Percentiles rank a stretch among this genome's conserved stretches.
phyloP scores from a whole-genome alignment of 2,797 vertebrate species.

The Cheracebus regulus region DNA sequence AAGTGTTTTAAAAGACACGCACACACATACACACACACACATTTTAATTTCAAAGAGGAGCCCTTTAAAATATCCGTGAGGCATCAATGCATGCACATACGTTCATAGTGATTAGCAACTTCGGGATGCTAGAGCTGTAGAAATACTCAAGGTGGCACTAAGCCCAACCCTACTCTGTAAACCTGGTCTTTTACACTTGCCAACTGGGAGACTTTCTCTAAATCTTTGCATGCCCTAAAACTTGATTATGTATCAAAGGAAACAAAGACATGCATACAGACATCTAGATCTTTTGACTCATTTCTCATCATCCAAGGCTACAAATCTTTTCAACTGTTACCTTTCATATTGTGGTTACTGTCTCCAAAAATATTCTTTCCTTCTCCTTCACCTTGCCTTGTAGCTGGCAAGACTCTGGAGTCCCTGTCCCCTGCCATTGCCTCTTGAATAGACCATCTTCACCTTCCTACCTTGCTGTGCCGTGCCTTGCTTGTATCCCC shows the following conservation, averaged over 20 bases:
- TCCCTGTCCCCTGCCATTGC: not conserved
- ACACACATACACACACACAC: too few relatives aligned
- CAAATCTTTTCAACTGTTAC: not conserved
- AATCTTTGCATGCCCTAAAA: not conserved
- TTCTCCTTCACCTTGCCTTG: not conserved
- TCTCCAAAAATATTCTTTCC: not conserved
- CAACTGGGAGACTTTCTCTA: not conserved
- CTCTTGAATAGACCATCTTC: not conserved
- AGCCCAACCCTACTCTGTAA: not conserved
- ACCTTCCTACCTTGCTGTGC: not conserved
- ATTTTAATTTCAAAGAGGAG: not conserved
- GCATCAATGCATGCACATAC: not conserved
- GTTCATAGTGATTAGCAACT: not conserved
- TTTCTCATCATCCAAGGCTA: not conserved
- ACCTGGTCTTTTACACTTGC: not conserved
- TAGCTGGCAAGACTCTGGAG: not conserved
- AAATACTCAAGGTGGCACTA: not conserved
- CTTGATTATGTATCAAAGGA: not conserved
- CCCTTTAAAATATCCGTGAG: not conserved
- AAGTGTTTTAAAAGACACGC: not conserved
- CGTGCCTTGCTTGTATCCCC: not conserved
- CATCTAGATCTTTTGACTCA: not conserved
- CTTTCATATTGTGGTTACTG: not conserved
- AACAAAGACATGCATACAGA: not conserved
- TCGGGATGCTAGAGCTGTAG: not conserved